These are phyloP conservation scores for Malacoctenus gilli DNA, from an alignment of 2,797 vertebrate species.

Conservation along the genomic window DNA sequence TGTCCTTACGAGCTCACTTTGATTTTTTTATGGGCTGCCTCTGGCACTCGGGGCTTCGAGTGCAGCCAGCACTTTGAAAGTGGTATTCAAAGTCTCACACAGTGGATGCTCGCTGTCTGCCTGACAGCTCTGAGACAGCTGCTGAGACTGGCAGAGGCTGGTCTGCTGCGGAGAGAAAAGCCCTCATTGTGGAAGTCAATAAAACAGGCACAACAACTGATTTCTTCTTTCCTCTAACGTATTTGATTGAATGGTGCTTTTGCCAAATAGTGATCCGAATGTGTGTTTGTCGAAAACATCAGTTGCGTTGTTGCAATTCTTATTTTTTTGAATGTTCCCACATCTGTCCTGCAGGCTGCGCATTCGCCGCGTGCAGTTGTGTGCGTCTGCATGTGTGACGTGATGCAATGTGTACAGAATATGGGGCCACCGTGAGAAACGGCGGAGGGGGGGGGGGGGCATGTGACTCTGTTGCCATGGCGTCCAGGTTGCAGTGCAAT, in stretches of 20 bases:
- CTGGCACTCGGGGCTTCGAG: conserved; percentile 47
- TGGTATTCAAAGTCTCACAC: conserved; percentile 55
- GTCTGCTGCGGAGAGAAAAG: conserved; percentile 32
- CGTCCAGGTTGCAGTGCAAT: conserved; percentile 72
- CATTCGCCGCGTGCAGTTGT: not conserved
- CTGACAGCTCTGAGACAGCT: conserved; percentile 68
- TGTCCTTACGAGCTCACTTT: conserved; percentile 51
- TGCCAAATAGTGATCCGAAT: conserved; percentile 5
- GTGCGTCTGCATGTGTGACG: conserved; percentile 27
- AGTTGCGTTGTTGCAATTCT: conserved; percentile 7
- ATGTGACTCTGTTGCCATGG: conserved; percentile 84
- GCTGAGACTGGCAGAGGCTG: conserved; percentile 40
- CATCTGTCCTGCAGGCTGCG: conserved; percentile 9
- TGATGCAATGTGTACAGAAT: conserved; percentile 44
- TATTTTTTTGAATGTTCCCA: not conserved
- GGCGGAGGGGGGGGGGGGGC: conserved; percentile 45
- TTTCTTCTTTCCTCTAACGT: not conserved
- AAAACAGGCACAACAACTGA: conserved; percentile 6
- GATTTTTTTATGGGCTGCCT: conserved; percentile 67
- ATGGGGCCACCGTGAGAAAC: conserved; percentile 63
- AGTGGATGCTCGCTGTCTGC: conserved; percentile 59
- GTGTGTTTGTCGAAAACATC: not conserved
- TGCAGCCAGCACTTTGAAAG: conserved; percentile 63
- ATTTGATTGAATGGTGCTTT: conserved; percentile 15
- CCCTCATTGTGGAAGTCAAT: conserved; percentile 31